These are phyloP conservation scores for Cerastoderma edule DNA, from an alignment of 2,888 invertebrate genomes.

Conservation along the genomic window DNA sequence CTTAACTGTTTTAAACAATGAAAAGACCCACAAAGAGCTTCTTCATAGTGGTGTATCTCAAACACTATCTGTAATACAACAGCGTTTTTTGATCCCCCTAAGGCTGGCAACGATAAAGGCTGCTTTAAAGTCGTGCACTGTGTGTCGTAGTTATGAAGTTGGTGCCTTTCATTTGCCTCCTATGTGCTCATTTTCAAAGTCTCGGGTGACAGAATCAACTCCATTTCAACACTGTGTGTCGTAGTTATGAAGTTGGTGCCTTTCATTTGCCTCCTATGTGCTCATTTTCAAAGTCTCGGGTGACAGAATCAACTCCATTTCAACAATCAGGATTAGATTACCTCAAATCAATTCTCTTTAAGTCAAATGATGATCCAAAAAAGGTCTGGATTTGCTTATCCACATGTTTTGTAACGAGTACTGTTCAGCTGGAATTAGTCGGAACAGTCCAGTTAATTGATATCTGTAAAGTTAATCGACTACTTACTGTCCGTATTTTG, in stretches of 20 bases:
- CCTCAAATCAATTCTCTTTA: conserved; percentile 33
- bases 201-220: neutral
- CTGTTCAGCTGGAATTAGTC: conserved; percentile 26
- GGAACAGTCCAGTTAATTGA: neutral
- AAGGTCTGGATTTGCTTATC: conserved; percentile 49
- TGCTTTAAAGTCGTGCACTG: conserved; percentile 29
- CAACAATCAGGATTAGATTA: conserved; percentile 30
- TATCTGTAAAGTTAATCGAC: too few species aligned
- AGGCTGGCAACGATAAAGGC: conserved; percentile 30
- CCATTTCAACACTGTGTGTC: too few species aligned
- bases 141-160: neutral
- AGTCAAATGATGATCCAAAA: conserved; percentile 2
- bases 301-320: neutral
- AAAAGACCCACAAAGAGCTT: conserved; percentile 37
- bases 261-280: neutral
- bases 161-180: neutral
- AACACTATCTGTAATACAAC: conserved; percentile 29
- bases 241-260: neutral
- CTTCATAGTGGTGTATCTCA: conserved; percentile 46
- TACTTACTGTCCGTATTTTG: conserved; percentile 83
- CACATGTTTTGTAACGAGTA: conserved; percentile 27
- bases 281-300: neutral
- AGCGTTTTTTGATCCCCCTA: conserved; percentile 36
- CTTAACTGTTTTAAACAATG: conserved; percentile 36
- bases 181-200: neutral